A percentile compares a stretch with the other conserved stretches of the same genome.
Evolutionary conservation across 1,140 invertebrate genomes (phyloP).

Genomic region (Danaus plexippus): DNA sequence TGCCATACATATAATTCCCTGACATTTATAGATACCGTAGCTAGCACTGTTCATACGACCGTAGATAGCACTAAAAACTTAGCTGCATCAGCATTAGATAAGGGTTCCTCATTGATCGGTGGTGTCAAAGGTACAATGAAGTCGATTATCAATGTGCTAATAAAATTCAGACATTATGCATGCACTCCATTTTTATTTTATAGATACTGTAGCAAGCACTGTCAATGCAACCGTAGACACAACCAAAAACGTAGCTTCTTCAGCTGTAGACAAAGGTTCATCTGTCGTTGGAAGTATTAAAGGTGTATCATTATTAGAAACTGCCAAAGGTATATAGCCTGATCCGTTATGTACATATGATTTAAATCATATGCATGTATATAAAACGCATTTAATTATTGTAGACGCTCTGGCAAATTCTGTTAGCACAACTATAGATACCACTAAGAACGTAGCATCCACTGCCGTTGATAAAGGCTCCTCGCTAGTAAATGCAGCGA

Average conservation of each 20-base stretch:
- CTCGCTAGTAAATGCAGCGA: conserved; percentile 24
- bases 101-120: not conserved
- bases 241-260: conserved; percentile 40
- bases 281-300: conserved; percentile 39
- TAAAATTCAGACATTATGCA: not conserved
- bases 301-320: conserved; percentile 27
- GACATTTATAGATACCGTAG: conserved; percentile 27
- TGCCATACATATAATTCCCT: too few relatives aligned
- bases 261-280: conserved; percentile 40
- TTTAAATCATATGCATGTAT: too few relatives aligned
- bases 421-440: conserved; percentile 36
- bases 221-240: conserved; percentile 45
- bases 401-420: conserved; percentile 42
- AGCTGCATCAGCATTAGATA: conserved; percentile 11
- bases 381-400: conserved; percentile 5
- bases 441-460: conserved; percentile 39
- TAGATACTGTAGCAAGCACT: conserved; percentile 36
- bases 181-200: not conserved
- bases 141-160: conserved; percentile 1
- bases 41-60: conserved; percentile 21
- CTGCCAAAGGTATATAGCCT: too few relatives aligned
- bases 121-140: conserved; percentile 7
- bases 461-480: conserved; percentile 35
- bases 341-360: too few relatives aligned
- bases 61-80: conserved; percentile 26